These are phyloP conservation scores for Lagopus muta DNA, from an alignment of 2,113 vertebrate species.

Conservation along the genomic window DNA sequence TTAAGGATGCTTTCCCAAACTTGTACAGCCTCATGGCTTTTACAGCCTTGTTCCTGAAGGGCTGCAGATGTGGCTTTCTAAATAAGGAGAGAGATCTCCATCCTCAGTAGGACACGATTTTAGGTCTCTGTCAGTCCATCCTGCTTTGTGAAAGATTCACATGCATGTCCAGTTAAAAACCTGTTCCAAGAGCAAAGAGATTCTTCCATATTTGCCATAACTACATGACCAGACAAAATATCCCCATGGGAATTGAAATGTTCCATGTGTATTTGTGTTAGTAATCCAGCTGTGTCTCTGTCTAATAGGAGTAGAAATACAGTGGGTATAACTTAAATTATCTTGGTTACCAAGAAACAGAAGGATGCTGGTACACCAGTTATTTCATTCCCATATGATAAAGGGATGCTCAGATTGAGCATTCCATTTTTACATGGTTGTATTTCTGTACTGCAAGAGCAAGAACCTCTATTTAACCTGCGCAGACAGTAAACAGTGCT, in stretches of 20 bases:
- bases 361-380: not conserved
- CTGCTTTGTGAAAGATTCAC: not conserved
- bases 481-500: not conserved
- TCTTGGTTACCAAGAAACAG: slow-evolving; percentile 22
- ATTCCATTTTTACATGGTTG: not conserved
- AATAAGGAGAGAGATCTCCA: not conserved
- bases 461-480: not conserved
- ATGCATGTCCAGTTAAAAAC: not conserved
- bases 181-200: not conserved
- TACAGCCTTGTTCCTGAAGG: not conserved
- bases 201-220: not conserved
- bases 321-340: not conserved
- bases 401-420: not conserved
- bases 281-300: not conserved
- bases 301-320: not conserved
- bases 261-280: not conserved
- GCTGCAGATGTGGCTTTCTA: not conserved
- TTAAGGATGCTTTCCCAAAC: not conserved
- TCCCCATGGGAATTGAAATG: not conserved
- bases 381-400: not conserved
- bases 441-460: not conserved
- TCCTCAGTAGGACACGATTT: not conserved
- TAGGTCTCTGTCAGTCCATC: not conserved
- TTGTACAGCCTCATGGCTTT: not conserved
- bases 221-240: not conserved